These are phyloP conservation scores for Orcinus orca DNA, from an alignment of 2,113 vertebrate species.

Conservation along the genomic window DNA sequence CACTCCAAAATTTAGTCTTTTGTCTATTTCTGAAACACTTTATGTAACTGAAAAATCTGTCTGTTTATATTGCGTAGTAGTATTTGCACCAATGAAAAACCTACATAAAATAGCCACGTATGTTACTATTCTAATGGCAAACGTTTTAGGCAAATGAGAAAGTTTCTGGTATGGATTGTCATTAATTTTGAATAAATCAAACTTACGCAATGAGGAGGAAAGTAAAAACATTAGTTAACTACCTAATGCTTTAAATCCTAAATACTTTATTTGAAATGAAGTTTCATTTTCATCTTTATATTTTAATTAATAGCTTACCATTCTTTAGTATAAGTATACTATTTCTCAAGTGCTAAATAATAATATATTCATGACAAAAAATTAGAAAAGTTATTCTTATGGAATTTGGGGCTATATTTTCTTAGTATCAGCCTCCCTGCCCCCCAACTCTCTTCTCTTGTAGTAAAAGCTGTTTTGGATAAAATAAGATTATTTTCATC, in stretches of 20 bases:
- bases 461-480: constrained; percentile 46
- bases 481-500: constrained; percentile 42
- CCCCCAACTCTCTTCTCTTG: neutral
- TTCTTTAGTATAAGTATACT: neutral
- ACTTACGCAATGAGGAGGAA: neutral
- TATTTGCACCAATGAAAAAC: neutral
- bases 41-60: constrained; percentile 7
- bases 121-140: neutral
- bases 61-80: neutral
- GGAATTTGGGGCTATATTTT: neutral
- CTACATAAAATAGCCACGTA: neutral
- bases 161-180: neutral
- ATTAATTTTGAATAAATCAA: neutral
- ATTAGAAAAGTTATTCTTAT: neutral
- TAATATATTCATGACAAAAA: neutral
- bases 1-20: neutral
- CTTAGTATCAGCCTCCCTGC: neutral
- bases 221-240: neutral
- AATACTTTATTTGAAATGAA: neutral
- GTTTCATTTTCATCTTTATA: neutral
- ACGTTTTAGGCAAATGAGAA: neutral
- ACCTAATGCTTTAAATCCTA: neutral
- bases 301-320: neutral
- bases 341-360: neutral
- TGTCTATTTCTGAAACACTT: constrained; percentile 48